A percentile compares a stretch with the other conserved stretches of the same genome.
phyloP scores from a whole-genome alignment of 1,140 invertebrate genomes.

The Neelides sp. region DNA sequence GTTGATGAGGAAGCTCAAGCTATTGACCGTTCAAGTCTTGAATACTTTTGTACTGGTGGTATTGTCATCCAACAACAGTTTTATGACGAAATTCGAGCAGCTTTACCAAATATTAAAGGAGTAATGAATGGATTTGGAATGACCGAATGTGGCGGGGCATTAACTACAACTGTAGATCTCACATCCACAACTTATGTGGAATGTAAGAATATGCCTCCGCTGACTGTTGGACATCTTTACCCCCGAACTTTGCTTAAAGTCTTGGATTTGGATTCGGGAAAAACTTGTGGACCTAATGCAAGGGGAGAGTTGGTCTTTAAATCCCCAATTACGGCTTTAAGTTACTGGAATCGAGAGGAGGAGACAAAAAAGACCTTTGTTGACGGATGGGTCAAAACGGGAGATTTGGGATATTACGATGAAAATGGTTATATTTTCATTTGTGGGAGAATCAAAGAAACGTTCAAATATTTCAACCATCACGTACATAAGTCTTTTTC shows the following conservation, averaged over 20 bases:
- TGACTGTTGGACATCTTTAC: constrained; percentile 20
- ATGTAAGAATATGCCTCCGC: constrained; percentile 14
- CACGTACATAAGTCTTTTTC: constrained; percentile 20
- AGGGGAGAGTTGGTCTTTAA: constrained; percentile 18
- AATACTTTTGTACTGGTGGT: constrained; percentile 22
- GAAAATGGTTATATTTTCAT: constrained; percentile 31
- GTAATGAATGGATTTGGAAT: constrained; percentile 23
- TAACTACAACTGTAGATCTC: constrained; percentile 25
- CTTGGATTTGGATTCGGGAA: constrained; percentile 18
- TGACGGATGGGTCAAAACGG: constrained; percentile 27
- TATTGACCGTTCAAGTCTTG: constrained; percentile 16
- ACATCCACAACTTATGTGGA: constrained; percentile 8
- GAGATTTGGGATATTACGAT: constrained; percentile 33
- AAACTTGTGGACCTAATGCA: constrained; percentile 13
- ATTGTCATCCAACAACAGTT: constrained; percentile 21
- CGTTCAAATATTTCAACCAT: constrained; percentile 32
- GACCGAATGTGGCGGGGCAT: constrained; percentile 25
- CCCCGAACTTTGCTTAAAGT: constrained; percentile 21
- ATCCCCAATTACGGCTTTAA: constrained; percentile 18
- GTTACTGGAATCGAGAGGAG: constrained; percentile 21
- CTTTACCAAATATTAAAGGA: constrained; percentile 14
- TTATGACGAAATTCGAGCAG: constrained; percentile 15
- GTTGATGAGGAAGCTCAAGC: constrained; percentile 21
- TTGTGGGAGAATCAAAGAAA: constrained; percentile 32
- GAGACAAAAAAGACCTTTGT: constrained; percentile 7